phyloP scores from a whole-genome alignment of 1,140 invertebrate species.

The Carposina sasakii region DNA sequence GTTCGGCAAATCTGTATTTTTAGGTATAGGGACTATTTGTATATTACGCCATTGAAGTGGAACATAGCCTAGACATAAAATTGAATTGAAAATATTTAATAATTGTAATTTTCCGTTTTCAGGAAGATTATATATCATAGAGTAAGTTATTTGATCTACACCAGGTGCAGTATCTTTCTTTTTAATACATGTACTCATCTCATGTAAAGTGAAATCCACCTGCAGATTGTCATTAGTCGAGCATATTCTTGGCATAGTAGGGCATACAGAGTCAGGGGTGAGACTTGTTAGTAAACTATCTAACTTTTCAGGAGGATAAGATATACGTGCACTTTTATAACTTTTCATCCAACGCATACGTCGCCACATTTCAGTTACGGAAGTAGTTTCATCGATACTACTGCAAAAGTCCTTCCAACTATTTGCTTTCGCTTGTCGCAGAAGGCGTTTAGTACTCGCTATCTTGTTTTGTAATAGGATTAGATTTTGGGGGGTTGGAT shows the following conservation, averaged over 20 bases:
- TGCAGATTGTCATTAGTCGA: conserved; percentile 6
- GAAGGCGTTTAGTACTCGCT: too few relatives aligned
- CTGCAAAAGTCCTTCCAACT: conserved; percentile 17
- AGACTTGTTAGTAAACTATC: too few relatives aligned
- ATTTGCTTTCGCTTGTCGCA: too few relatives aligned
- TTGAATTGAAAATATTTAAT: conserved; percentile 15
- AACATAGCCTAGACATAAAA: conserved; percentile 4
- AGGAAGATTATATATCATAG: conserved; percentile 30
- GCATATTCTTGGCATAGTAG: too few relatives aligned
- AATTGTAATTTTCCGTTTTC: conserved; percentile 10
- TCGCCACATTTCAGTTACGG: conserved; percentile 13
- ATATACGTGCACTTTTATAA: too few relatives aligned
- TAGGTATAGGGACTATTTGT: conserved; percentile 17
- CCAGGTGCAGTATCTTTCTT: conserved; percentile 27
- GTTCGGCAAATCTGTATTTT: not conserved
- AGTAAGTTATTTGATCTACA: conserved; percentile 25
- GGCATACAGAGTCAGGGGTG: too few relatives aligned
- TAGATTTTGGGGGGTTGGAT: not conserved
- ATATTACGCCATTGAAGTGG: conserved; percentile 17
- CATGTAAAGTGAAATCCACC: conserved; percentile 15
- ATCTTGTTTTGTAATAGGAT: too few relatives aligned
- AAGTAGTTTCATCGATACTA: conserved; percentile 12
- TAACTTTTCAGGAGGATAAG: too few relatives aligned
- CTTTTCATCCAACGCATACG: conserved; percentile 17
- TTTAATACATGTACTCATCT: conserved; percentile 25